Evolutionary conservation across 2,113 vertebrate genomes (phyloP), one percentile per base, ranked within the genome.

Genomic region (Indicator maculatus): DNA sequence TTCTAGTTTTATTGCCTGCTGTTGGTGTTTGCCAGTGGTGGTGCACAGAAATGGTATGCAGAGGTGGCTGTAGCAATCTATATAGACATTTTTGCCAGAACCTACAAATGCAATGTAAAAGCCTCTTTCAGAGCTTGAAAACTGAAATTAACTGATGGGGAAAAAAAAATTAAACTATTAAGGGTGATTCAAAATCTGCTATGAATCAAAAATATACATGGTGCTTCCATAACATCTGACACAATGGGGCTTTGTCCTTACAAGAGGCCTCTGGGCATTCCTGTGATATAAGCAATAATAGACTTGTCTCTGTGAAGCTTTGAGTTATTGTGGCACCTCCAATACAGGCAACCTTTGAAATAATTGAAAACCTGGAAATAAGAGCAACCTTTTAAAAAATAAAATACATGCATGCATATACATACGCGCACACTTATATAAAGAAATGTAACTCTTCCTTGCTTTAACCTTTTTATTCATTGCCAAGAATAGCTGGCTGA

Each of bases 401-500:
- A 86, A 95, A 90, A 74, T 50, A 86, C 33, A 75, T 77, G 64
- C 12, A 52, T 72, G 80, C 18, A 33, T 21, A 72, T 9, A 65
- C 5, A 64, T 16, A 76, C 19, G 80, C 21, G 45, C 16, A 60
- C 10, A 70, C 6, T 80, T 4, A 72, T 26, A 86, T 18, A 93
- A 79, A 91, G 83, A 92, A 86, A 88, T 81, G 26, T 38, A 89
- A 76, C 64, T 83, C 72, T 67, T 85, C 72, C 85, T 93, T 89
- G 86, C 91, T 91, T 91, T 81, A 95, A 89, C 82, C 85, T 91
- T 95, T 89, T 83, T 81, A 93, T 77, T 89, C 72, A 26, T 31
- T 93, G 93, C 93, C 91, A 95, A 95, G 87, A 96, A 94, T 31
- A 96, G 89, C 91, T 96, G 95, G 94, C 91, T 77, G 59, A 85